Percentiles rank a stretch among this genome's conserved stretches.
Conservation (phyloP, 2,888 invertebrate species). For the Ochropacha duplaris region DNA sequence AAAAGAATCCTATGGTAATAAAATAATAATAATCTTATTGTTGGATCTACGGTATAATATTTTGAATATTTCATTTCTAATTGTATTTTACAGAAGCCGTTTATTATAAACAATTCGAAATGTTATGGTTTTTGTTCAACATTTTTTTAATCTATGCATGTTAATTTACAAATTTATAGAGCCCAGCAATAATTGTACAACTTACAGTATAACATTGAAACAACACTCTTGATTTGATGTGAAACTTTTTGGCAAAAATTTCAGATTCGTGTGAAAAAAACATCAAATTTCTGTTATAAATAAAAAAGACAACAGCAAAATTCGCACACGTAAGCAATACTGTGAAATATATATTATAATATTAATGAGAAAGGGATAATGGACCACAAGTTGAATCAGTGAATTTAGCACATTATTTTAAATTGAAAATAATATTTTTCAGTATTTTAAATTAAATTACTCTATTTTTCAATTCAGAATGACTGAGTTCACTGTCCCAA, state of each 20-base stretch:
- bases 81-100: too few relatives aligned
- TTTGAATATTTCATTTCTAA: not conserved
- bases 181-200: not conserved
- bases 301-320: conserved; percentile 62
- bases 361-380: not conserved
- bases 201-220: not conserved
- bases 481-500: too few relatives aligned
- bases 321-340: conserved; percentile 38
- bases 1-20: conserved; percentile 17
- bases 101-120: not conserved
- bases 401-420: not conserved
- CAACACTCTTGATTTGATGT: not conserved
- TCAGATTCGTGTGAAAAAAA: conserved; percentile 15
- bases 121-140: not conserved
- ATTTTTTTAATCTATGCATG: not conserved
- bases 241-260: conserved; percentile 22
- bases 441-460: not conserved
- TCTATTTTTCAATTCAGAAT: too few relatives aligned
- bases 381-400: not conserved
- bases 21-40: not conserved
- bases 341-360: conserved; percentile 7
- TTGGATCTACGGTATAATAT: conserved; percentile 8
- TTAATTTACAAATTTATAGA: not conserved
- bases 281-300: conserved; percentile 22
- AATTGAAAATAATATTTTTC: not conserved